Conservation (phyloP, 35 echinoderm and acorn worm species). For the Strongylocentrotus purpuratus region DNA sequence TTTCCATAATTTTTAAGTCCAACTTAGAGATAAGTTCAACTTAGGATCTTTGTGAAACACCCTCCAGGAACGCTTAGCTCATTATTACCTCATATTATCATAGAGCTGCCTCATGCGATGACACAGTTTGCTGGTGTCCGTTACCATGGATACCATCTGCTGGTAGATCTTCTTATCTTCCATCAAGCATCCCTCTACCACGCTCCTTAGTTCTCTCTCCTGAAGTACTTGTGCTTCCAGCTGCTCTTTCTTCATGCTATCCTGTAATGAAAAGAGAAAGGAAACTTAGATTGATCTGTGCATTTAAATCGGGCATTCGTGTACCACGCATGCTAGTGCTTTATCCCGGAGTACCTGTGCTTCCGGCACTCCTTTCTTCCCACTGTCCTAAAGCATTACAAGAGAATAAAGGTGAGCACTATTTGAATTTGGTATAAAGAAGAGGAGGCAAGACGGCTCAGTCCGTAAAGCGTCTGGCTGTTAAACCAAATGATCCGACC, state of each 20-base stretch:
- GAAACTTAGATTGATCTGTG: not conserved
- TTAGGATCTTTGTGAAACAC: no score
- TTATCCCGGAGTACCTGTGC: slow-evolving; percentile 79
- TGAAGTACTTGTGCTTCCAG: slow-evolving; percentile 75
- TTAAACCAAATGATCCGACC: no score
- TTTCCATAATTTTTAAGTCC: no score
- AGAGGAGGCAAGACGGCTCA: no score
- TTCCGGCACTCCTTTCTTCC: slow-evolving; percentile 62
- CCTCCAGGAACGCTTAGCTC: no score
- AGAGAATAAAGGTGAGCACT: not conserved
- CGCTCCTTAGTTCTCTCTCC: slow-evolving; percentile 86
- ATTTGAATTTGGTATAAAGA: no score
- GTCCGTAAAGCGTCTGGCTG: no score
- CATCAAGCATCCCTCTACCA: slow-evolving; percentile 94
- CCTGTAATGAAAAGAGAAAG: slow-evolving; percentile 60
- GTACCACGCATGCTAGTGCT: slow-evolving; percentile 82
- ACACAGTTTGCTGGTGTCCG: slow-evolving; percentile 83
- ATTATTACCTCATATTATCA: slow-evolving; percentile 81
- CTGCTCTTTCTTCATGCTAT: slow-evolving; percentile 62
- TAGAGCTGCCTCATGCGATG: slow-evolving; percentile 90
- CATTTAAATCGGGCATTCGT: slow-evolving; percentile 75
- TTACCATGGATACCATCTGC: slow-evolving; percentile 72
- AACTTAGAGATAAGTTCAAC: no score
- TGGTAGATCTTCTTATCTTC: slow-evolving; percentile 87
- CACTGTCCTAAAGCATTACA: slow-evolving; percentile 52